These are phyloP conservation scores for Archips xylosteana DNA, from an alignment of 2,888 invertebrate species.

Conservation along the genomic window DNA sequence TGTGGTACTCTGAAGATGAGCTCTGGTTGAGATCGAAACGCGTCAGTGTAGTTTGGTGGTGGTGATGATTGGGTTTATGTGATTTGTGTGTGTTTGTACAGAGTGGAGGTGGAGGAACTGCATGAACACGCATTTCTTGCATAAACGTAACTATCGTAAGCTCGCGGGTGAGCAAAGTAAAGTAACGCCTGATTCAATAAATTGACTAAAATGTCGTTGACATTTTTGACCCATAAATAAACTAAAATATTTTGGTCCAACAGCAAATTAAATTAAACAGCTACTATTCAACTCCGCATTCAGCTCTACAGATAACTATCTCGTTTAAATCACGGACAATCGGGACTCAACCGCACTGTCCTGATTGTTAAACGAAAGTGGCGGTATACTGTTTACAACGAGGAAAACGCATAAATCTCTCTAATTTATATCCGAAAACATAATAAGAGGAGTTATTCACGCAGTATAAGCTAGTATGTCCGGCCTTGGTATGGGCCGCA, in stretches of 20 bases:
- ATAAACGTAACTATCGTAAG: too few relatives aligned
- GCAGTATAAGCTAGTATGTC: conserved; percentile 68
- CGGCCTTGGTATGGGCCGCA: conserved; percentile 52
- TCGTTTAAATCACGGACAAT: conserved; percentile 62
- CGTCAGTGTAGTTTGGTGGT: too few relatives aligned
- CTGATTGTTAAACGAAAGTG: conserved; percentile 61
- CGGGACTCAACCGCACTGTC: conserved; percentile 53
- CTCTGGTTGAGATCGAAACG: too few relatives aligned
- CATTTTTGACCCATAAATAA: neutral
- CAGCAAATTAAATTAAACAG: conserved; percentile 28
- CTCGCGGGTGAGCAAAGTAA: too few relatives aligned
- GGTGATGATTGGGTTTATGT: too few relatives aligned
- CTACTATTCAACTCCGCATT: conserved; percentile 35
- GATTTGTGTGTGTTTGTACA: too few relatives aligned
- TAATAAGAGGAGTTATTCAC: conserved; percentile 82
- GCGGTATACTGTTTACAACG: conserved; percentile 61
- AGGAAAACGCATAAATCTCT: conserved; percentile 71
- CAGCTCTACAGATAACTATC: conserved; percentile 56
- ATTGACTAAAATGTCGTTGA: neutral
- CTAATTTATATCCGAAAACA: conserved; percentile 82
- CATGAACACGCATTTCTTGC: too few relatives aligned
- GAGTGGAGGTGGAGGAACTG: too few relatives aligned
- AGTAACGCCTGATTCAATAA: too few relatives aligned
- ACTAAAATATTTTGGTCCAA: neutral
- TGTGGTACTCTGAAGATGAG: too few relatives aligned